phyloP scores from a whole-genome alignment of 2,113 vertebrate genomes.

The Limnothrissa miodon region DNA sequence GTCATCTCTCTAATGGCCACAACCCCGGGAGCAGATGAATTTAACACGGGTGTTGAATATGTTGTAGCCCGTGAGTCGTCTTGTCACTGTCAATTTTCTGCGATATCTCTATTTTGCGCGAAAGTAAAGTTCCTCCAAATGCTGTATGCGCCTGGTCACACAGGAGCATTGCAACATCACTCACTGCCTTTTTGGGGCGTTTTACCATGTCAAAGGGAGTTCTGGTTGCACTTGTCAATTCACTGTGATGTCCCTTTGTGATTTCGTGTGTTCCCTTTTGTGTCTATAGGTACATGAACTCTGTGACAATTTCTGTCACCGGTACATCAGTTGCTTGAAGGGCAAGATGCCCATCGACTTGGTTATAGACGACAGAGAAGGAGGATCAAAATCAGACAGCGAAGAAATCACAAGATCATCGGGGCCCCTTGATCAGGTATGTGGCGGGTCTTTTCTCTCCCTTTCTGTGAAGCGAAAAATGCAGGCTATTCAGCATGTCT shows the following conservation, averaged over 20 bases:
- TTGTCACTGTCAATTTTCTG: conserved; percentile 97
- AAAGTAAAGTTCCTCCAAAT: conserved; percentile 80
- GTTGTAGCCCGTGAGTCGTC: conserved; percentile 91
- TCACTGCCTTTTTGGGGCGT: conserved; percentile 74
- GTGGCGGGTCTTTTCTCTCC: conserved; percentile 32
- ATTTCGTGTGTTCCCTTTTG: conserved; percentile 61
- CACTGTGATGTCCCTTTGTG: conserved; percentile 70
- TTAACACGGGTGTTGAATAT: conserved; percentile 95
- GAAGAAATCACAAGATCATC: conserved; percentile 98
- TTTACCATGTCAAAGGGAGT: conserved; percentile 68
- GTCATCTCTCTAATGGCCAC: conserved; percentile 86
- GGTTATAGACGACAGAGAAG: conserved; percentile 99
- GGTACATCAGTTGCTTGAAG: conserved; percentile 99
- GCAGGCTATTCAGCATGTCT: conserved; percentile 83
- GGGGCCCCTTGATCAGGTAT: conserved; percentile 97
- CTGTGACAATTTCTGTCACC: conserved; percentile 99
- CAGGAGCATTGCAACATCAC: conserved; percentile 75
- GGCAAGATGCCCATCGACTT: conserved; percentile 99
- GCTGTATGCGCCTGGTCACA: conserved; percentile 70
- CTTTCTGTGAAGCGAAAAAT: conserved; percentile 27
- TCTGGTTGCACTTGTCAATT: conserved; percentile 79
- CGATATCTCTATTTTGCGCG: conserved; percentile 95
- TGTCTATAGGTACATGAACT: conserved; percentile 92
- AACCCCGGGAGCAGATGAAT: conserved; percentile 89
- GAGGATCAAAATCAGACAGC: conserved; percentile 97